Evolutionary conservation across 2,113 vertebrate species (phyloP).

Genomic region (Oriolus oriolus): DNA sequence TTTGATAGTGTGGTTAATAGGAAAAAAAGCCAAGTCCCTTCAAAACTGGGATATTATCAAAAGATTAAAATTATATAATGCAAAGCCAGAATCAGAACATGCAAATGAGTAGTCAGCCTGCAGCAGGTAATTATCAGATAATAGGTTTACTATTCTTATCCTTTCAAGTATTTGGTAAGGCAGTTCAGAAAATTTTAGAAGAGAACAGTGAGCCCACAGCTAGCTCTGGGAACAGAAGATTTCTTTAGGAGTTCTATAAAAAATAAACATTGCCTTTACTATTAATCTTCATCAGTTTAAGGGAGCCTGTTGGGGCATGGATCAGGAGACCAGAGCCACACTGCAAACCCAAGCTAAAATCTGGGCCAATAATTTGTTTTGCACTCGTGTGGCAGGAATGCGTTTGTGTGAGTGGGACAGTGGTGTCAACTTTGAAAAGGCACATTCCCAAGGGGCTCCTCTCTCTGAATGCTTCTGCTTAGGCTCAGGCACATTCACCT

Average conservation of each 20-base stretch:
- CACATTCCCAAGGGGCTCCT: rapidly evolving
- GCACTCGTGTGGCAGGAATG: background rate
- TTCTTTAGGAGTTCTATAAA: background rate
- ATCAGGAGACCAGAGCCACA: background rate
- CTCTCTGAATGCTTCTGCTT: background rate
- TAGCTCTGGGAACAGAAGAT: background rate
- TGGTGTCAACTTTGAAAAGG: background rate
- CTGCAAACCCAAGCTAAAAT: background rate
- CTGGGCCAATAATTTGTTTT: background rate
- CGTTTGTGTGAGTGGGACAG: background rate
- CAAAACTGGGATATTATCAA: background rate
- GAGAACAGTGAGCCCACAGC: background rate
- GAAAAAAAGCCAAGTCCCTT: background rate
- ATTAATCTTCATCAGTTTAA: background rate
- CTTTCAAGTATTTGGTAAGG: background rate
- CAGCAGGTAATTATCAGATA: constrained; percentile 56
- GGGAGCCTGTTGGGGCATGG: background rate
- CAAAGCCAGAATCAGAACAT: constrained; percentile 28
- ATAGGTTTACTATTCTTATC: constrained; percentile 50
- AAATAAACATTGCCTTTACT: background rate
- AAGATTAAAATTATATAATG: constrained; percentile 24
- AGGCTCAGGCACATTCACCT: background rate
- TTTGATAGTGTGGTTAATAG: background rate
- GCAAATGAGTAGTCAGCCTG: constrained; percentile 36
- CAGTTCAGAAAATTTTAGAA: background rate